Evolutionary conservation across 92 coral and sea anemone species (phyloP), one percentile per base, ranked within the genome.

Genomic region (Metridium senile): DNA sequence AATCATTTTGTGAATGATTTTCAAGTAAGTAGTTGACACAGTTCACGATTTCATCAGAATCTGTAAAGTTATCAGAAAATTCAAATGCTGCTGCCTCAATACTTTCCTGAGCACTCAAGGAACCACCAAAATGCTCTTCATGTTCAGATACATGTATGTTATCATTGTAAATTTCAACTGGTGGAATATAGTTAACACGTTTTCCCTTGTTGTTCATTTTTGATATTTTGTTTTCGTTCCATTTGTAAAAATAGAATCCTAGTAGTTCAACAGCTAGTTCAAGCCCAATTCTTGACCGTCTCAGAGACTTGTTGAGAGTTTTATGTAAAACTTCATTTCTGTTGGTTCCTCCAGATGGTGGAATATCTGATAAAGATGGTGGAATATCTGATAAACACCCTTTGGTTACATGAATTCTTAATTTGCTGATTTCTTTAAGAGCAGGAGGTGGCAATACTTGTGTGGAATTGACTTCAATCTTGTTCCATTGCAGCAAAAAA

Each of bases 301-400:
- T 87, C 28, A 77, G 28, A 25, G 83, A 35, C 77, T 77, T 77
- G 72, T 82, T 78, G 28, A 87, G 35, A 59, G 47, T 82, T 86
- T 43, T 86, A 33, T 81, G 91, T 31, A 86, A 19, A 71, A 58
- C 89, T 78, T 86, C 87, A 76, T 86, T 86, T 51, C 84, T 53
- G 71, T 86, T 86, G 22, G 90, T 81, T 31, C 86, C 86, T 26
- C 71, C 85, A 26, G 88, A 82, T 46, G 87, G 84, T 63, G 83
- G 83, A 13, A 86, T 86, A 10, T 81, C 91, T n/a, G 91, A 87
- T n/a, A n/a, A n/a, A n/a, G 88, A 82, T 46, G 87, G 84, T 52
- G 49, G 87, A 7, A 87, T 82, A 7, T 82, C 88, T n/a, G 88
- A 87, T 53, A 87, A 57, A 74, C 92, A 87, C 28, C 88, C 88